Evolutionary conservation across 2,797 vertebrate species (phyloP).

Genomic region (Sebastes itinus): DNA sequence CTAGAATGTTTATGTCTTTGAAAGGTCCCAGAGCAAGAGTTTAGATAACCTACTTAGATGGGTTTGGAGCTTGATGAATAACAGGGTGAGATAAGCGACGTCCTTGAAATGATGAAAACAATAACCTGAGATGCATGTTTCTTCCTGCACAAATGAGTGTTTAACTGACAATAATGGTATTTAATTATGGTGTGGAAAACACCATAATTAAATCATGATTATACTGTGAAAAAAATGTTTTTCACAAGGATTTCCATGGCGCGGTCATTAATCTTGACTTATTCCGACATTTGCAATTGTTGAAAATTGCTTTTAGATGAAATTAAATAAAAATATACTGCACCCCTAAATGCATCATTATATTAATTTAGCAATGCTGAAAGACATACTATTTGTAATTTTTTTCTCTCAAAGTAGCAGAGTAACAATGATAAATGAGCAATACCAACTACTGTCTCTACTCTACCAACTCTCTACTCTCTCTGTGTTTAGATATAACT

Average conservation of each 20-base stretch:
- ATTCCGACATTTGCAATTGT: not conserved
- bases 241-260: not conserved
- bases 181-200: not conserved
- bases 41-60: constrained; percentile 1
- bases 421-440: not conserved
- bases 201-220: not conserved
- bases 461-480: too few species aligned
- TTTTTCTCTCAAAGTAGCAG: not conserved
- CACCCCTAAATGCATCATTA: not conserved
- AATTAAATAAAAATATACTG: not conserved
- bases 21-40: constrained; percentile 1
- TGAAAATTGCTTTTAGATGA: not conserved
- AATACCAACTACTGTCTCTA: too few species aligned
- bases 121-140: not conserved
- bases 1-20: constrained; percentile 8
- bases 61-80: not conserved
- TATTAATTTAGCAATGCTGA: not conserved
- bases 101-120: not conserved
- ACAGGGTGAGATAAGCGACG: not conserved
- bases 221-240: not conserved
- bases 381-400: not conserved
- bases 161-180: not conserved
- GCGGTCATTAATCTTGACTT: not conserved
- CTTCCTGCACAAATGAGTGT: not conserved
- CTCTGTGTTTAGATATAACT: too few species aligned